Conservation (phyloP, 2,797 vertebrate genomes). For the Peromyscus aztecus region DNA sequence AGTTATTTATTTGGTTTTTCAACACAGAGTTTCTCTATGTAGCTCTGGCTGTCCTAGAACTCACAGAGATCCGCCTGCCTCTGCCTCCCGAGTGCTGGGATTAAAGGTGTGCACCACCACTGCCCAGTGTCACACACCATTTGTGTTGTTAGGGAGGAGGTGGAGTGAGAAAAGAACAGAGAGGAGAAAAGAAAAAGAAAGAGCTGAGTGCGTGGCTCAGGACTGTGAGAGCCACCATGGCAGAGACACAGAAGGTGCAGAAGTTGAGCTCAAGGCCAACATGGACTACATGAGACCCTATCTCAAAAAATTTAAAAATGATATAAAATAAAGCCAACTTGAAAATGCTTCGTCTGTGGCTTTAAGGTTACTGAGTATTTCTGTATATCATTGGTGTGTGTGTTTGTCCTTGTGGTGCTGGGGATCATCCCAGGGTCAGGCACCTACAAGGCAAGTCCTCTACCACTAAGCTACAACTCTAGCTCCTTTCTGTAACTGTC, state of each 20-base stretch:
- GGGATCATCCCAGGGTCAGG: neutral
- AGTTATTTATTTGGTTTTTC: too few species aligned
- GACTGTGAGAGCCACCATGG: neutral
- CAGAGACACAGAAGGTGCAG: neutral
- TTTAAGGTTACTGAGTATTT: conserved; percentile 9
- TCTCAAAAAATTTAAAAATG: neutral
- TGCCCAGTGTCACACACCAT: neutral
- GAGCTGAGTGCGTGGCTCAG: neutral
- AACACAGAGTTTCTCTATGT: too few species aligned
- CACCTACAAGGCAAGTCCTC: neutral
- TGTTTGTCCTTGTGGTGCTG: neutral
- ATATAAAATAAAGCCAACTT: neutral
- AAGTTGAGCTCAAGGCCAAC: neutral
- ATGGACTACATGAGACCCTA: neutral
- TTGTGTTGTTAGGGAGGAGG: neutral
- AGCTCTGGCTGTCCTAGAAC: too few species aligned
- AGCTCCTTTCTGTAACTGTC: neutral
- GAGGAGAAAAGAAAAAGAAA: too few species aligned
- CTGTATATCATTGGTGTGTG: neutral
- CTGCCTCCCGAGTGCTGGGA: too few species aligned
- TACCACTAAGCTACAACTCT: neutral
- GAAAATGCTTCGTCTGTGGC: neutral
- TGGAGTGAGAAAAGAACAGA: neutral
- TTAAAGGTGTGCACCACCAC: too few species aligned
- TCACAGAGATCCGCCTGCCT: too few species aligned